Base-by-base conservation (phyloP, 2,888 invertebrate genomes). In the Tiphia femorata region DNA sequence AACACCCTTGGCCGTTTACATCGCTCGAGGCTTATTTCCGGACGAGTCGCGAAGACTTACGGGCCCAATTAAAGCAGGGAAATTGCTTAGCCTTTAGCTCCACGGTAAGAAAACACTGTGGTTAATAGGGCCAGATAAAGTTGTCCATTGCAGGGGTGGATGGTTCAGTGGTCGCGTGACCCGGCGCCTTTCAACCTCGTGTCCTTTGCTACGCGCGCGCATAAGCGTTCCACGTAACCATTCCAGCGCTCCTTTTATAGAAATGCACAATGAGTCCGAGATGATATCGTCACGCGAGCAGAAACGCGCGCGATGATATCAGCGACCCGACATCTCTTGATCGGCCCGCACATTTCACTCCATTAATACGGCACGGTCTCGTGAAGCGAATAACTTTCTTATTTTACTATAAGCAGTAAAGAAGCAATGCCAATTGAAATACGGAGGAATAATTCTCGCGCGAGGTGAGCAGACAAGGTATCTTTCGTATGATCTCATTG, bases 101-200 rank as follows among this genome's bases (percentile, higher is more conserved):
- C 44, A 41, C 50, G 52, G 40, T 14, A 44, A 52, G 50, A 52
- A 62, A 58, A 42, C 55, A 58, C 58, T 59, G 64, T 47, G 58
- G 59, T 62, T 70, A 67, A 68, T 62, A 54, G 55, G 54, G 58
- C 54, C 42, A 58, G 70, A 75, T 72, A 71, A 71, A 72, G 75
- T 72, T 62, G 64, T 73, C 61, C 50, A 53, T 27, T 35, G 3
- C 29, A 21, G 30, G 44, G 37, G 23, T 33, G 52, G 52, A 53
- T 49, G 56, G 55, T 49, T 55, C 41, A 43, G 47, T 57, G 14
- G 17, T 69, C 64, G 64, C 69, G 69, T 69, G 69, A 70, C 59
- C 49, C 21, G 10, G 25, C 21, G 17, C 29, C 42, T 21, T 29
- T 21, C 35, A 38, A 23, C 41, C 8, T 33, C 40, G 6, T 23